phyloP scores from a whole-genome alignment of 2,113 vertebrate species.

The Lycaon pictus region DNA sequence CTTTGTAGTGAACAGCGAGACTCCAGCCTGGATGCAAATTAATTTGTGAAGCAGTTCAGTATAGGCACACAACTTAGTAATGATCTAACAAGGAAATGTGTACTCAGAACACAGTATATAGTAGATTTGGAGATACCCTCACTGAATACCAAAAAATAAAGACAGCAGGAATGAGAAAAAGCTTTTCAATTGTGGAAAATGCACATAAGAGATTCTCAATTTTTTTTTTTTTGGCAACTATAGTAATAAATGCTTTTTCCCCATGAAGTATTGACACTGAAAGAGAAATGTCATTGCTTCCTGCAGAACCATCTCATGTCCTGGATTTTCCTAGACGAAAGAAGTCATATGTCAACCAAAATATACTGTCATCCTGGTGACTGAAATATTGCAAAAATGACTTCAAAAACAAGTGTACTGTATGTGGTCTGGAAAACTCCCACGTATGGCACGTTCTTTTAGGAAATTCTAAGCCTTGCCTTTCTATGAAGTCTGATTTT shows the following conservation, averaged over 20 bases:
- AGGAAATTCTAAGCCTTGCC: constrained; percentile 33
- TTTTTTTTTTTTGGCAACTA: neutral
- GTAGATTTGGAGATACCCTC: neutral
- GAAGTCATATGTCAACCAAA: constrained; percentile 72
- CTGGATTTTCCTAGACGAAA: constrained; percentile 55
- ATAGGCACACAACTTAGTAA: neutral
- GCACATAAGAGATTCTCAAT: constrained; percentile 26
- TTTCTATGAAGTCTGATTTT: neutral
- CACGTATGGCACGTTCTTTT: constrained; percentile 5
- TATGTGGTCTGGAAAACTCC: constrained; percentile 13
- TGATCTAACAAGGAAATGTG: constrained; percentile 15
- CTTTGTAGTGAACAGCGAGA: constrained; percentile 53
- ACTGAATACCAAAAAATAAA: constrained; percentile 44
- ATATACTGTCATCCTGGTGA: constrained; percentile 54
- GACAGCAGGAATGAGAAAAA: neutral
- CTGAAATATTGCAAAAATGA: constrained; percentile 60
- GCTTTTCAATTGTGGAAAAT: constrained; percentile 36
- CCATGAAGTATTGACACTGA: constrained; percentile 50
- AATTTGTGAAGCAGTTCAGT: constrained; percentile 62
- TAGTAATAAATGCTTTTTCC: constrained; percentile 60
- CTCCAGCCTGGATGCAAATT: constrained; percentile 54
- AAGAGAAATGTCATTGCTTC: constrained; percentile 62
- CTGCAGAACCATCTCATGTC: constrained; percentile 52
- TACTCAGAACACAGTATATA: neutral
- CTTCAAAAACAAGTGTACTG: constrained; percentile 44